Percentiles rank a stretch among this genome's conserved stretches.
These are phyloP conservation scores for Porites lobata DNA, from an alignment of 92 coral and sea anemone species.

Conservation along the genomic window DNA sequence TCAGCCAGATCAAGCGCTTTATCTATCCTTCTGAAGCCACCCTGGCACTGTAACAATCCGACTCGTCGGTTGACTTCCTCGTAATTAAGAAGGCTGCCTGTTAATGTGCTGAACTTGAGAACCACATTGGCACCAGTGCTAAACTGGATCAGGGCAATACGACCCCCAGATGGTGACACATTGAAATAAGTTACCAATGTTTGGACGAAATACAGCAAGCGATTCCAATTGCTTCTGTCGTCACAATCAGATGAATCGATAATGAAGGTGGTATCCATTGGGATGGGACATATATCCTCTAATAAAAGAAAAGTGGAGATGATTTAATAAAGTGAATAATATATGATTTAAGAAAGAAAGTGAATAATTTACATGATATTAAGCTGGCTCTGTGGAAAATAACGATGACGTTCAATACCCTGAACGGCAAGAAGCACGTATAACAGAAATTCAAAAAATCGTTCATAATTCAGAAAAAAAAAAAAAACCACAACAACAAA, in stretches of 20 bases:
- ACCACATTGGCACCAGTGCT: neutral
- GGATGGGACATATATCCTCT: neutral
- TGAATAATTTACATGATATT: too few species aligned
- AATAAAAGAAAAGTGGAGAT: too few species aligned
- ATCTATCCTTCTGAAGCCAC: slow-evolving; percentile 77
- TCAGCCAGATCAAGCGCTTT: slow-evolving; percentile 73
- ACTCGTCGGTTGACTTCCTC: neutral
- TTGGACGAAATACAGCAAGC: slow-evolving; percentile 68
- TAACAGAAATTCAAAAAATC: too few species aligned
- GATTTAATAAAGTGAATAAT: too few species aligned
- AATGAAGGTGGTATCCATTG: neutral
- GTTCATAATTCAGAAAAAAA: too few species aligned
- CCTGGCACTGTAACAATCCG: slow-evolving; percentile 58
- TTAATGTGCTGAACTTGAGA: slow-evolving; percentile 59
- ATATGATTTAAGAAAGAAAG: too few species aligned
- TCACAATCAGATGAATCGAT: slow-evolving; percentile 50
- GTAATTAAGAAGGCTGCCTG: neutral
- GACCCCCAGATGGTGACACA: slow-evolving; percentile 67
- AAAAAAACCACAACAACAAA: too few species aligned
- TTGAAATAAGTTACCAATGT: slow-evolving; percentile 62
- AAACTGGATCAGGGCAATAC: slow-evolving; percentile 67
- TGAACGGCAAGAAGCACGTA: too few species aligned
- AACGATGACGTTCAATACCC: too few species aligned
- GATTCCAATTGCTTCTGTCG: slow-evolving; percentile 75
- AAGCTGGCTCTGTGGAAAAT: too few species aligned